These are phyloP conservation scores for Trypoxylus dichotomus DNA, from an alignment of 1,140 invertebrate genomes.

Conservation along the genomic window DNA sequence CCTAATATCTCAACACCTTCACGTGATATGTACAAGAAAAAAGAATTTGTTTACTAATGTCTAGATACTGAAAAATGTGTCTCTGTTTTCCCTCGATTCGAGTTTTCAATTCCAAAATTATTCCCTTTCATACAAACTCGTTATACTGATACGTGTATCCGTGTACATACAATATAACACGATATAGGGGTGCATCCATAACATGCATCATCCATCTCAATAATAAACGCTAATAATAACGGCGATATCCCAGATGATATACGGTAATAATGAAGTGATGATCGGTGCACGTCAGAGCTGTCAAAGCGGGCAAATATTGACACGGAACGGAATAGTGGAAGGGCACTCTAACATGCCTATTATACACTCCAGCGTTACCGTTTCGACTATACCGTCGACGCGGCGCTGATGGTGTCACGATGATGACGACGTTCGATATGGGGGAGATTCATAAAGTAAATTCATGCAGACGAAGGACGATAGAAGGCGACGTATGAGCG, in stretches of 20 bases:
- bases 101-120: too few species aligned
- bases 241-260: too few species aligned
- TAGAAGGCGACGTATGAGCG: background rate
- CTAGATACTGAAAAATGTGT: too few species aligned
- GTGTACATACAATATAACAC: too few species aligned
- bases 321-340: background rate
- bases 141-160: too few species aligned
- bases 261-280: conserved; percentile 4
- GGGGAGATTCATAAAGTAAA: conserved; percentile 22
- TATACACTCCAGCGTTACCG: background rate
- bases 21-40: too few species aligned
- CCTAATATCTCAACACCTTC: too few species aligned
- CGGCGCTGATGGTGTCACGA: background rate
- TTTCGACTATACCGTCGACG: background rate
- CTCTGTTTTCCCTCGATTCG: too few species aligned
- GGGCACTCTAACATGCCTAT: background rate
- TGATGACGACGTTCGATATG: background rate
- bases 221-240: background rate
- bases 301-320: conserved; percentile 22
- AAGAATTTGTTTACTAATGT: too few species aligned
- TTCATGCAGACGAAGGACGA: background rate
- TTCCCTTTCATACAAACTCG: too few species aligned
- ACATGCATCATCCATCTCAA: background rate
- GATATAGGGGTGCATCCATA: too few species aligned
- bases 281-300: conserved; percentile 15